Conservation (phyloP, 2,888 invertebrate species). For the Drosophila yooni region DNA sequence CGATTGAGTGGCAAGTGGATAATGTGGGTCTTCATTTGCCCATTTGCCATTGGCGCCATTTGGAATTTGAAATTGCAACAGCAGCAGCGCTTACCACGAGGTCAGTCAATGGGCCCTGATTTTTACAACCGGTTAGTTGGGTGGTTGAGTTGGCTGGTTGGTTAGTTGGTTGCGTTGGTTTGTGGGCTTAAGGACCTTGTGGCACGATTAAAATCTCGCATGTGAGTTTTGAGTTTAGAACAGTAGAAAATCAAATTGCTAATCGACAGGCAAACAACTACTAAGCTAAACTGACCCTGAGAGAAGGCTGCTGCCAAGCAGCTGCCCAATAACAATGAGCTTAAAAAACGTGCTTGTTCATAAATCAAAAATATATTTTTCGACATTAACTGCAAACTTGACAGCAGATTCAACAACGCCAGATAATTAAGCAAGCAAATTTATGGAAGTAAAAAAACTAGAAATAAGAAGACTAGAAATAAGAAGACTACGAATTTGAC, state of each 20-base stretch:
- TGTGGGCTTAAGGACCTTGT: constrained; percentile 56
- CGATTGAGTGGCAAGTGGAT: constrained; percentile 27
- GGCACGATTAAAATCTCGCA: constrained; percentile 57
- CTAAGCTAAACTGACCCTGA: constrained; percentile 48
- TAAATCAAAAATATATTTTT: constrained; percentile 61
- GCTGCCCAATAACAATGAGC: constrained; percentile 15
- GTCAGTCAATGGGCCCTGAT: constrained; percentile 64
- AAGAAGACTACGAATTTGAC: constrained; percentile 23
- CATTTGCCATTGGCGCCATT: constrained; percentile 1
- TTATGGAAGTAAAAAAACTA: constrained; percentile 35
- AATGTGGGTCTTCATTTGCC: constrained; percentile 64
- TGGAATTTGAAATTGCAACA: constrained; percentile 29
- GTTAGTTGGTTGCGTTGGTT: background rate
- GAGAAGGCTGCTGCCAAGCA: constrained; percentile 16
- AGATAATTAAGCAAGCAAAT: constrained; percentile 57
- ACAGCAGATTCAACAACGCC: constrained; percentile 32
- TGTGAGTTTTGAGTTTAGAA: constrained; percentile 39
- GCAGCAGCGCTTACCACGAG: constrained; percentile 54
- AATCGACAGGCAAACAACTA: constrained; percentile 29
- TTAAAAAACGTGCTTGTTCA: constrained; percentile 48
- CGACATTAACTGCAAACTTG: constrained; percentile 49
- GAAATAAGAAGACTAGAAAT: constrained; percentile 17
- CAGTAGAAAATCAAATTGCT: constrained; percentile 1
- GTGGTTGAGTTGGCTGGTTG: background rate
- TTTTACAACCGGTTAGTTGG: constrained; percentile 39